Evolutionary conservation across 2,797 vertebrate species (phyloP), one percentile per base, ranked within the genome.

Genomic region (Alauda arvensis): DNA sequence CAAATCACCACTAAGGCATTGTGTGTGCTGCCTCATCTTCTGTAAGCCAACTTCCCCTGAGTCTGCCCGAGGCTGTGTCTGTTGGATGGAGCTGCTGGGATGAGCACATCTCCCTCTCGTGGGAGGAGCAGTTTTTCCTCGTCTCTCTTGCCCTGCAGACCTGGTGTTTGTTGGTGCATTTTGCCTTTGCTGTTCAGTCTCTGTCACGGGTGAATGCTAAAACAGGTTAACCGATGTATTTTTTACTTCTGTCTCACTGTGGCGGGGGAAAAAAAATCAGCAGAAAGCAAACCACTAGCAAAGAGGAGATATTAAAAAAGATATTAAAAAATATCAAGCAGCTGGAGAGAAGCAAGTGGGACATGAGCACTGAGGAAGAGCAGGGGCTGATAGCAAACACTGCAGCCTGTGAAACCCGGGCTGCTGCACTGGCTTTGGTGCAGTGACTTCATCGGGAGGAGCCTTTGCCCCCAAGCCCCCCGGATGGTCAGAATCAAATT

Each of bases 391-490:
- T 0, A 29, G 14, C n/a, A 14, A 52, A 1, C 18, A 1, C 52
- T n/a, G 17, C 45, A 5, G 9, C 4, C 25, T 21, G 46, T 25
- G 13, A 3, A 6, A 9, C 3, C 39, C 20, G 12, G 0, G 2
- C 59, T 31, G 53, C 42, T 43, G 26, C 34, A 28, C 37, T 8
- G 12, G 20, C 59, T 72, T 29, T 69, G 37, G 43, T 19, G 71
- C 56, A 56, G 46, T 5, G 11, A 4, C 26, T 37, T 8, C 39
- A 2, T 0, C 0, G 6, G 23, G 57, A 8, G 34, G 3, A 37
- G 59, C 8, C 25, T 49, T 72, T 63, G 37, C 4, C 17, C 43
- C 1, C 17, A 24, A 1, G 5, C 14, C n/a, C 9, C 8, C 8
- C 0, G 3, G 42, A 5, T 6, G 39, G 29, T 65, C 40, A 20